Percentiles rank a stretch among this genome's conserved stretches.
Evolutionary conservation across 2,888 invertebrate genomes (phyloP).

Genomic region (Clepsis dumicolana): DNA sequence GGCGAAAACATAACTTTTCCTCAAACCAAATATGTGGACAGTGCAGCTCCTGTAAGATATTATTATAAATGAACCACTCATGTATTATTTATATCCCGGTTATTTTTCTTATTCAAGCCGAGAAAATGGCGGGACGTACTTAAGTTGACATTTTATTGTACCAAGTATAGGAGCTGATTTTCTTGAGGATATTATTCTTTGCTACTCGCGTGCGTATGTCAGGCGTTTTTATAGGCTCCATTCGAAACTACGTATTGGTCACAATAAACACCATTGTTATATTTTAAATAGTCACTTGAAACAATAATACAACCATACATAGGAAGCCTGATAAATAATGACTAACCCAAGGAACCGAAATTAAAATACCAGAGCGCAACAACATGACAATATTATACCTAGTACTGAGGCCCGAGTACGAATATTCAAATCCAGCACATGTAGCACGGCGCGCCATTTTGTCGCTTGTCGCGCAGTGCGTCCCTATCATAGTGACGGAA

Average conservation of each 20-base stretch:
- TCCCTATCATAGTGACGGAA: no score
- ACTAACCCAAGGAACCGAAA: no score
- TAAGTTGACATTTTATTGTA: slow-evolving; percentile 43
- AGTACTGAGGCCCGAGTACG: no score
- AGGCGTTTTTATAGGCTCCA: slow-evolving; percentile 15
- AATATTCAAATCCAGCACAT: no score
- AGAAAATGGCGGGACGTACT: slow-evolving; percentile 36
- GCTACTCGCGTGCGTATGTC: slow-evolving; percentile 16
- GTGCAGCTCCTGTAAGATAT: slow-evolving; percentile 34
- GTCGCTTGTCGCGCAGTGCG: no score
- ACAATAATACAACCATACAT: no score
- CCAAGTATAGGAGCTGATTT: slow-evolving; percentile 28
- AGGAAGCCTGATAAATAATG: no score
- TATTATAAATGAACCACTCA: slow-evolving; percentile 40
- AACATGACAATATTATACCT: no score
- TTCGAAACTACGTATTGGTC: slow-evolving; percentile 13
- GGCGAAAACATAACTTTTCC: slow-evolving; percentile 29
- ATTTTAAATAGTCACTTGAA: no score
- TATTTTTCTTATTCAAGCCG: slow-evolving; percentile 44
- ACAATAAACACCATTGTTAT: background rate
- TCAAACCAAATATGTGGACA: slow-evolving; percentile 25
- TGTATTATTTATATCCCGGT: slow-evolving; percentile 44
- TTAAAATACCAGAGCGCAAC: no score
- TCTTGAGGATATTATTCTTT: slow-evolving; percentile 34
- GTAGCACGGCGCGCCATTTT: no score